Conservation (phyloP, 2,113 vertebrate species). For the Erpornis zantholeuca region DNA sequence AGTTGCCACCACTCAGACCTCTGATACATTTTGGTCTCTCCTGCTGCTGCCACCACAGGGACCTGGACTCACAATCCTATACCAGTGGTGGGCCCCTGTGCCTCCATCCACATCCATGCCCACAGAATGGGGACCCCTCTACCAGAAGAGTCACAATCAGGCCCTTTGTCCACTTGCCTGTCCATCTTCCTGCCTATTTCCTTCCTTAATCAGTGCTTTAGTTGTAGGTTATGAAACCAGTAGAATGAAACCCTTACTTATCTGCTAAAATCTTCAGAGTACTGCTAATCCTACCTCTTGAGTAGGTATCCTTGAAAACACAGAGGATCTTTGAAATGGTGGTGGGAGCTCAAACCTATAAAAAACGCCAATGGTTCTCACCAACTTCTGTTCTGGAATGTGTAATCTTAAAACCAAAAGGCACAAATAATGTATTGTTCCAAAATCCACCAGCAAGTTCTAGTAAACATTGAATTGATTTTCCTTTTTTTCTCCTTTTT, state of each 20-base stretch:
- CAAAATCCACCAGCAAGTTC: background rate
- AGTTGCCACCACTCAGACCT: background rate
- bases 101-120: fast-evolving
- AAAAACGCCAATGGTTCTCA: background rate
- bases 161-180: background rate
- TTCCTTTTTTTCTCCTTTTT: slow-evolving; percentile 12
- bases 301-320: background rate
- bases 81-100: background rate
- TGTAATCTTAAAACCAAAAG: background rate
- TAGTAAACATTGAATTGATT: slow-evolving; percentile 6
- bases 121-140: background rate
- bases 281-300: background rate
- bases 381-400: background rate
- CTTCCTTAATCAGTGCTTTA: background rate
- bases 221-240: background rate
- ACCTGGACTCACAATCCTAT: background rate
- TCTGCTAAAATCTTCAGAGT: background rate
- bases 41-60: background rate
- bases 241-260: background rate
- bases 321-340: background rate
- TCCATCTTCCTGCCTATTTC: background rate
- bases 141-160: background rate
- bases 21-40: background rate
- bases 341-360: background rate
- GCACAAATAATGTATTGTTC: background rate